These are phyloP conservation scores for Macrosteles quadrilineatus DNA, from an alignment of 1,140 invertebrate genomes.

Conservation along the genomic window DNA sequence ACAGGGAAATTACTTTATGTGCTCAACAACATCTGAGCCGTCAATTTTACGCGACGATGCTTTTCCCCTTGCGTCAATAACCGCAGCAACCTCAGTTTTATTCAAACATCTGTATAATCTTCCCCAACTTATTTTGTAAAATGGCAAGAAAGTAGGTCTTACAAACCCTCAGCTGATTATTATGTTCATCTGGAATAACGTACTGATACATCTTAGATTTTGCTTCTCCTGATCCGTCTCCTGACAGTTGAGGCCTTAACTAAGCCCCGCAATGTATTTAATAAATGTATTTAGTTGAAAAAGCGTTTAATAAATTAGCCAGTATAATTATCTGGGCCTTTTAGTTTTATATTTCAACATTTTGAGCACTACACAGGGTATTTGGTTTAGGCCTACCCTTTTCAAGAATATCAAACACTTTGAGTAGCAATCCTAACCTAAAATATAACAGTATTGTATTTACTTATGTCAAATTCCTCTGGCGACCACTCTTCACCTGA, in stretches of 20 bases:
- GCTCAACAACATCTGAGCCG: conserved; percentile 3
- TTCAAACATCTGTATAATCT: conserved; percentile 23
- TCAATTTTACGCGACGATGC: conserved; percentile 8
- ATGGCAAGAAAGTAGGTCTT: conserved; percentile 13
- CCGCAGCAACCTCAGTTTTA: conserved; percentile 22
- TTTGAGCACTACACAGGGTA: conserved; percentile 9
- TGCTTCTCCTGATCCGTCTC: background rate
- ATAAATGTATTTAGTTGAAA: too few species aligned
- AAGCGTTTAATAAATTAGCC: conserved; percentile 2
- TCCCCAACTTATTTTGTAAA: conserved; percentile 25
- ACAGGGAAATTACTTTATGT: conserved; percentile 25
- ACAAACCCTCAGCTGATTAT: conserved; percentile 25
- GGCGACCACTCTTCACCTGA: conserved; percentile 24
- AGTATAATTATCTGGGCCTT: background rate
- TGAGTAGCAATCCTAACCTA: background rate
- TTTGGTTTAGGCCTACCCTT: conserved; percentile 5
- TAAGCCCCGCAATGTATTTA: background rate
- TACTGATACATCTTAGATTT: conserved; percentile 15
- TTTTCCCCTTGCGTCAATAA: conserved; percentile 11
- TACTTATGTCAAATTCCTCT: background rate
- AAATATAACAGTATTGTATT: conserved; percentile 8
- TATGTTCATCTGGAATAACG: background rate
- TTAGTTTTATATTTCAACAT: background rate
- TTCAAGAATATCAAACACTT: conserved; percentile 9
- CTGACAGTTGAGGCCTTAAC: background rate